These are phyloP conservation scores for Thunnus maccoyii DNA, from an alignment of 2,113 vertebrate species.

Conservation along the genomic window DNA sequence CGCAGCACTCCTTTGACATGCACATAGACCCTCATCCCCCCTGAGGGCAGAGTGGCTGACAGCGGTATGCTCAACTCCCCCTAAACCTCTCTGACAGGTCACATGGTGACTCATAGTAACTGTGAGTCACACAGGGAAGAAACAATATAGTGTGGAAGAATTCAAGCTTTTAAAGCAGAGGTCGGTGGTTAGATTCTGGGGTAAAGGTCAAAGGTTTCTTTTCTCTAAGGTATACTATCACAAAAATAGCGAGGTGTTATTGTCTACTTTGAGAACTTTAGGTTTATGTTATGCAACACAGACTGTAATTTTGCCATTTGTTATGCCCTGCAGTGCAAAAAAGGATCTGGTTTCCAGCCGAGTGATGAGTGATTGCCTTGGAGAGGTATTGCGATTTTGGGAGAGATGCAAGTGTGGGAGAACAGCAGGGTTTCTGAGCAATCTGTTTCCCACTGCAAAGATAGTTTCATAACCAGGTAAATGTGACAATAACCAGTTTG, in stretches of 20 bases:
- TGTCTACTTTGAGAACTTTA: slow-evolving; percentile 32
- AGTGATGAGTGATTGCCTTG: slow-evolving; percentile 38
- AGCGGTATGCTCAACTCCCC: slow-evolving; percentile 22
- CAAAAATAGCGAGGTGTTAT: slow-evolving; percentile 38
- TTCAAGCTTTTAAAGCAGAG: slow-evolving; percentile 11
- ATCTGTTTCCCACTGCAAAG: neutral
- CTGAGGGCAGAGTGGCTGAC: slow-evolving; percentile 44
- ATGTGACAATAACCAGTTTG: neutral
- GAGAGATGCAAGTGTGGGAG: slow-evolving; percentile 1
- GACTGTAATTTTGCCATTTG: slow-evolving; percentile 39
- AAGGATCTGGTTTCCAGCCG: slow-evolving; percentile 41
- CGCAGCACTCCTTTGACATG: slow-evolving; percentile 32
- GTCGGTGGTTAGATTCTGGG: slow-evolving; percentile 19
- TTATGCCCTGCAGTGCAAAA: slow-evolving; percentile 42
- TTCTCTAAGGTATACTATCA: slow-evolving; percentile 1
- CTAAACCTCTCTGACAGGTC: slow-evolving; percentile 71
- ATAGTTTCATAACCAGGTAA: neutral
- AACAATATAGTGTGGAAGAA: slow-evolving; percentile 27
- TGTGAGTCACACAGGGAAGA: slow-evolving; percentile 52
- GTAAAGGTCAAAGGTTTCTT: slow-evolving; percentile 47
- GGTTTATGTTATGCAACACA: slow-evolving; percentile 40
- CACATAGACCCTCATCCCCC: slow-evolving; percentile 25
- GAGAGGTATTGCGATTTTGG: slow-evolving; percentile 25
- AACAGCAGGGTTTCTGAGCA: neutral
- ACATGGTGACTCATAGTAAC: slow-evolving; percentile 66